Evolutionary conservation across 2,888 invertebrate genomes (phyloP).

Genomic region (Chrysolina americana): DNA sequence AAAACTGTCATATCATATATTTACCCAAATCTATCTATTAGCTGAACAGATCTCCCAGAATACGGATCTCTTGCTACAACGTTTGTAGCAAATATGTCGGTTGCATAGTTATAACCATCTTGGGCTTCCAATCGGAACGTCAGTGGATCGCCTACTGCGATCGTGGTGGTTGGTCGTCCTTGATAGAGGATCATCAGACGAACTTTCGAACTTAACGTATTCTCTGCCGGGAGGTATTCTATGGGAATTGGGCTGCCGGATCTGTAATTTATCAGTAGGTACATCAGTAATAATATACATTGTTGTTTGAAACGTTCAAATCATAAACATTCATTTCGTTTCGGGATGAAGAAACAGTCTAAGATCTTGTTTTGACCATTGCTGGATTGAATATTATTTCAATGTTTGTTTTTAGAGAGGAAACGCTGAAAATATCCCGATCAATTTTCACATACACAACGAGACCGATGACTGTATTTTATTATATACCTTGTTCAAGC

Average conservation of each 20-base stretch:
- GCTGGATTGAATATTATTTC: too few relatives aligned
- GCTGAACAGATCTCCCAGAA: conserved; percentile 89
- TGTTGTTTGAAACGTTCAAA: too few relatives aligned
- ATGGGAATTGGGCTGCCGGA: conserved; percentile 94
- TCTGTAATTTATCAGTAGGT: conserved; percentile 68
- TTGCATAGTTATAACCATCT: conserved; percentile 89
- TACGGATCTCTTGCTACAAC: conserved; percentile 94
- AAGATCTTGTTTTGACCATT: too few relatives aligned
- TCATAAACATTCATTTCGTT: too few relatives aligned
- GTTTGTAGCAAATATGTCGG: conserved; percentile 93
- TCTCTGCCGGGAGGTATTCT: conserved; percentile 92
- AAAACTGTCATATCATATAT: neutral
- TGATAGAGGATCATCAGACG: conserved; percentile 89
- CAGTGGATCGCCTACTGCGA: conserved; percentile 92
- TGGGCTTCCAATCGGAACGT: conserved; percentile 92
- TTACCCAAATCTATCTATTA: conserved; percentile 92
- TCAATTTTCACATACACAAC: too few relatives aligned
- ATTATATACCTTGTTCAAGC: too few relatives aligned
- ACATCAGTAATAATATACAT: neutral
- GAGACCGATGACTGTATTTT: too few relatives aligned
- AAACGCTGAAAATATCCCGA: too few relatives aligned
- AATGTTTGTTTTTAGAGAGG: too few relatives aligned
- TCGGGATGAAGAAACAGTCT: too few relatives aligned
- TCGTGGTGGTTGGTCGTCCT: conserved; percentile 92
- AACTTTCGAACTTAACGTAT: conserved; percentile 90